Evolutionary conservation across 1,140 invertebrate genomes (phyloP), one percentile per base, ranked within the genome.

Genomic region (Aphelinus certus): DNA sequence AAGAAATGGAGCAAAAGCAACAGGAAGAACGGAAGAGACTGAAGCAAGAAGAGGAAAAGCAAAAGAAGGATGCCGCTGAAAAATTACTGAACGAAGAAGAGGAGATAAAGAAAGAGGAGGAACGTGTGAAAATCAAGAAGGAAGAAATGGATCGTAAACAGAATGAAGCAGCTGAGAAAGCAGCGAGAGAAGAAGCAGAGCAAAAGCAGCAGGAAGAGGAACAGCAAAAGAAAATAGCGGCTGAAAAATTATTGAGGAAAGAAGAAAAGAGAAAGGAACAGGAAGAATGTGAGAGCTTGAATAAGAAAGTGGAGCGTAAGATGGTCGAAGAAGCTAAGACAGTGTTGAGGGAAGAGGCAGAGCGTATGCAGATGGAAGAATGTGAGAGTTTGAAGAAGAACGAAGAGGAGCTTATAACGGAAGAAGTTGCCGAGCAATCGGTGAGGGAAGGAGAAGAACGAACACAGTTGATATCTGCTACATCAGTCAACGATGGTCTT

Each of bases 271-370:
- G 7, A 48, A 61, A 73, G 49, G 76, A 70, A 56, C 48, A 64
- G 45, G 45, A 67, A 66, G 55, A 66, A 63, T 10, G 55, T 61
- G 56, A 45, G 48, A 78, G n/a, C 26, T 73, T 57, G 65, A 78
- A 62, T 45, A 65, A n/a, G 56, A 43, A 69, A 57, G 10, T 56
- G 60, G 49, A 74, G 56, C 77, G 74, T 7, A 67, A 3, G 60
- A 47, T 56, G 49, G 71, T 71, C 53, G 63, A 76, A 74, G 74
- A 73, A 74, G 70, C 3, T 63, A 78, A 51, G 49, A 69, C 47
- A 60, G 71, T 68, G 77, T 74, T 26, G 71, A 78, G 56, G 45
- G 65, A 55, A 64, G 51, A 65, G 26, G 26, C 26, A 26, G 26
- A 26, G 0, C 26, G 26, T 0, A 26, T 26, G 26, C 26, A 26